A percentile compares a stretch with the other conserved stretches of the same genome.
Evolutionary conservation across 2,797 vertebrate genomes (phyloP).

Genomic region (Staurois parvus): DNA sequence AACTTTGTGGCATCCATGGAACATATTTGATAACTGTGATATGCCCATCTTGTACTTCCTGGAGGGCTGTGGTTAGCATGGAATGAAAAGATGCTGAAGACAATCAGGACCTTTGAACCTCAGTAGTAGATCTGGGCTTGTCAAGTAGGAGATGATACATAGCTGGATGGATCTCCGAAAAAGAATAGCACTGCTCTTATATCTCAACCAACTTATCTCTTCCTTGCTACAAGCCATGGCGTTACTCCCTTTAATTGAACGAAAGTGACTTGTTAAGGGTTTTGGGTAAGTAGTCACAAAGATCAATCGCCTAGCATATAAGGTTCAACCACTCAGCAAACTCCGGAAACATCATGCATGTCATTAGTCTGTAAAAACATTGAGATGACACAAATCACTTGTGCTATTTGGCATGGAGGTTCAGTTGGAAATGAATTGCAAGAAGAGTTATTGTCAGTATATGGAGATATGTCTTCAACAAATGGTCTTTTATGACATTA

Average conservation of each 20-base stretch:
- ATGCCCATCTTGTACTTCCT: constrained; percentile 65
- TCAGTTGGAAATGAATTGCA: constrained; percentile 72
- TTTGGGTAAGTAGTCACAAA: constrained; percentile 63
- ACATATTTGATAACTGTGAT: constrained; percentile 59
- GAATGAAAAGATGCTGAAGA: constrained; percentile 68
- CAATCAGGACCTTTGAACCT: constrained; percentile 62
- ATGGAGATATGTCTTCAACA: constrained; percentile 80
- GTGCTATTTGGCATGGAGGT: constrained; percentile 75
- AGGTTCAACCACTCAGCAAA: constrained; percentile 78
- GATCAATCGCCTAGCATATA: constrained; percentile 75
- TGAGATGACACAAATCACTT: constrained; percentile 70
- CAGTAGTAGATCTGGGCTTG: constrained; percentile 61
- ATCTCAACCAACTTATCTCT: constrained; percentile 74
- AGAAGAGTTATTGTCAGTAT: constrained; percentile 75
- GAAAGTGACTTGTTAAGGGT: constrained; percentile 78
- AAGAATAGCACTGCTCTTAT: constrained; percentile 75
- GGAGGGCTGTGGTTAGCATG: constrained; percentile 67
- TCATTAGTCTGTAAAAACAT: constrained; percentile 78
- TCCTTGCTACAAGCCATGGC: constrained; percentile 98
- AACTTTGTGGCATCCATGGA: constrained; percentile 42
- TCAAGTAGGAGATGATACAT: constrained; percentile 76
- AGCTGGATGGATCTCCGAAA: constrained; percentile 78
- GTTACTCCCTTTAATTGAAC: constrained; percentile 94
- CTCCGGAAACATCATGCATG: constrained; percentile 87
- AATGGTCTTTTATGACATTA: constrained; percentile 81